phyloP scores from a whole-genome alignment of 2,888 invertebrate species.

The Encarsia formosa region DNA sequence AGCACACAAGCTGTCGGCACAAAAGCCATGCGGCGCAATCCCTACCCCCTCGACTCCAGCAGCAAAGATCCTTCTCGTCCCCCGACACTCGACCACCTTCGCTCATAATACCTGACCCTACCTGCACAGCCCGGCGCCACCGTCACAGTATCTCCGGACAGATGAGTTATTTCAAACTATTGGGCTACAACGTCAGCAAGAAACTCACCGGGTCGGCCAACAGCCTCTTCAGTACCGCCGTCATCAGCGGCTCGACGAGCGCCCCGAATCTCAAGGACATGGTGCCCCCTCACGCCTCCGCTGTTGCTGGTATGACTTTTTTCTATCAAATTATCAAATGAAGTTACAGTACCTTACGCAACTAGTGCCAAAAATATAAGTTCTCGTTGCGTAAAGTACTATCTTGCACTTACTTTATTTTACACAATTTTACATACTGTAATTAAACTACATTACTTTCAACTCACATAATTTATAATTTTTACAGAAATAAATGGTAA shows the following conservation, averaged over 20 bases:
- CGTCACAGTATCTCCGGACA: constrained; percentile 95
- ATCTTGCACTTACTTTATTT: no score
- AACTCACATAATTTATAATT: no score
- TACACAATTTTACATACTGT: no score
- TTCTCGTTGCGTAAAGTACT: no score
- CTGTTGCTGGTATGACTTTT: constrained; percentile 67
- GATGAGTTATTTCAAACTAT: constrained; percentile 90
- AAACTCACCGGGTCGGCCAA: constrained; percentile 69
- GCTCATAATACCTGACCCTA: constrained; percentile 51
- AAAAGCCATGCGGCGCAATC: constrained; percentile 25
- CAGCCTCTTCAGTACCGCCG: constrained; percentile 92
- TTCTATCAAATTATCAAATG: no score
- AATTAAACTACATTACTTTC: no score
- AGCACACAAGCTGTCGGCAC: not conserved
- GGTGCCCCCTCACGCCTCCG: constrained; percentile 72
- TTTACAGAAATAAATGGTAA: no score
- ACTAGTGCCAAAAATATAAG: no score
- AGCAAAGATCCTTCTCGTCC: constrained; percentile 47
- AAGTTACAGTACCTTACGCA: no score
- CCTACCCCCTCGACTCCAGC: constrained; percentile 39
- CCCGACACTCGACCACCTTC: constrained; percentile 50
- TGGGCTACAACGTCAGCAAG: constrained; percentile 72
- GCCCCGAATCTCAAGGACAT: constrained; percentile 86
- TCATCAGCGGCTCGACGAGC: constrained; percentile 90
- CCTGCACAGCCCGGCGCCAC: constrained; percentile 70